These are phyloP conservation scores for Byasa hedistus DNA, from an alignment of 2,888 invertebrate species.

Conservation along the genomic window DNA sequence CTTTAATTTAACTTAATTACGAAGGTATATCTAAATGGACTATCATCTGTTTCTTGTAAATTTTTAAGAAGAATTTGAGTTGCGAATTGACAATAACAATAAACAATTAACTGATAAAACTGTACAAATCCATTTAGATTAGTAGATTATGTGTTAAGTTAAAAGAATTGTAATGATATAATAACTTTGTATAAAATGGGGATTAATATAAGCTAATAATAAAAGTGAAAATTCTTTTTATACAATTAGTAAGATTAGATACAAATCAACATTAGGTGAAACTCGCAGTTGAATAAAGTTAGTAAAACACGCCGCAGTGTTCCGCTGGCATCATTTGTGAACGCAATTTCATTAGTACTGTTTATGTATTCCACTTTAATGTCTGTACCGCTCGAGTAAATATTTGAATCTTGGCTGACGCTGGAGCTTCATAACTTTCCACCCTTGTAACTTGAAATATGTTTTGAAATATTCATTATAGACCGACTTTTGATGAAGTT, in stretches of 20 bases:
- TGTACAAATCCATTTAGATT: no score
- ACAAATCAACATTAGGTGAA: neutral
- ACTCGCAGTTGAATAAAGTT: conserved; percentile 15
- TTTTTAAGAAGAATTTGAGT: no score
- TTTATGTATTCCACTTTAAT: conserved; percentile 29
- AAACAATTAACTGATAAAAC: no score
- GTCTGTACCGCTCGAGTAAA: conserved; percentile 27
- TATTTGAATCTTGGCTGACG: conserved; percentile 29
- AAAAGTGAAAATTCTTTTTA: neutral
- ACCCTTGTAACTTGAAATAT: conserved; percentile 17
- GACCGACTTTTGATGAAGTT: conserved; percentile 16
- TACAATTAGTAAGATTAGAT: neutral
- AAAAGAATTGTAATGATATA: no score
- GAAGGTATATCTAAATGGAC: no score
- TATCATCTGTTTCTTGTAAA: no score
- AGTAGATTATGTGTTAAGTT: no score
- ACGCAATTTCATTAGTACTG: conserved; percentile 29
- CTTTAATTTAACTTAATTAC: no score
- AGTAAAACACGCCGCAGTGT: conserved; percentile 20
- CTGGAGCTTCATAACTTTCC: conserved; percentile 26
- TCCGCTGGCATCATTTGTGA: conserved; percentile 26
- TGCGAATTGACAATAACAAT: no score
- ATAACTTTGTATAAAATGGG: neutral
- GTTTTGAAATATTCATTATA: conserved; percentile 26
- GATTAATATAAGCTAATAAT: neutral